Base-by-base conservation (phyloP, 2,113 vertebrate species). In the Mastomys coucha region DNA sequence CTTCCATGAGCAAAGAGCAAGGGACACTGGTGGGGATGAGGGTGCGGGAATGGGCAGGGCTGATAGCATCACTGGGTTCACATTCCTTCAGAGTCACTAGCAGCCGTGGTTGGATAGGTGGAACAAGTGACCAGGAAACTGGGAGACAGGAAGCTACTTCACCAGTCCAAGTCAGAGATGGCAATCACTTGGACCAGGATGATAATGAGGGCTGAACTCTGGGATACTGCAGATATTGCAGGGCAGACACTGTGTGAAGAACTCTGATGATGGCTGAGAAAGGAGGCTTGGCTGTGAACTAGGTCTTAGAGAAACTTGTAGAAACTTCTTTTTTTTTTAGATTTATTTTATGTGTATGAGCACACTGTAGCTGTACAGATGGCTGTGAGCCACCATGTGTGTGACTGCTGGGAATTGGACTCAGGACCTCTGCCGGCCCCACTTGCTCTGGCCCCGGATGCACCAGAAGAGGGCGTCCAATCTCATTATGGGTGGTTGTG, bases 21-120 rank as follows among this genome's bases (percentile, higher is more conserved):
- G 14, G 28, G 33, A 8, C 22, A 42, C 11, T 0, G 0, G 19
- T 8, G 13, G 56, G 0, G 16, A 1, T 5, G 24, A 49, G 36
- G 36, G 33, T 7, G 5, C 6, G 53, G 4, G 39, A 3, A 51
- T 26, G 2, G 16, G 17, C 13, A 1, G 76, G 72, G 36, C n/a
- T 53, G 10, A 0, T 8, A 2, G 7, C 45, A 10, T 45, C 9
- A 4, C 26, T 45, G 70, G 20, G 5, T 5, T 63, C 49, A 17
- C 28, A 31, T 51, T 33, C 33, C 51, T 63, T 9, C 2, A 58
- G 49, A 92, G 51, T 51, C 53, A 9, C 1, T 11, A 0, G 1
- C 3, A 19, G 8, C 1, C 10, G 17, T 1, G 6, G n/a, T 4
- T 26, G 7, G 1, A 17, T 31, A 36, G 42, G 36, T 49, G 51